Evolutionary conservation across 2,797 vertebrate genomes (phyloP), one percentile per base, ranked within the genome.

Genomic region (Heteromormyrus szaboi): DNA sequence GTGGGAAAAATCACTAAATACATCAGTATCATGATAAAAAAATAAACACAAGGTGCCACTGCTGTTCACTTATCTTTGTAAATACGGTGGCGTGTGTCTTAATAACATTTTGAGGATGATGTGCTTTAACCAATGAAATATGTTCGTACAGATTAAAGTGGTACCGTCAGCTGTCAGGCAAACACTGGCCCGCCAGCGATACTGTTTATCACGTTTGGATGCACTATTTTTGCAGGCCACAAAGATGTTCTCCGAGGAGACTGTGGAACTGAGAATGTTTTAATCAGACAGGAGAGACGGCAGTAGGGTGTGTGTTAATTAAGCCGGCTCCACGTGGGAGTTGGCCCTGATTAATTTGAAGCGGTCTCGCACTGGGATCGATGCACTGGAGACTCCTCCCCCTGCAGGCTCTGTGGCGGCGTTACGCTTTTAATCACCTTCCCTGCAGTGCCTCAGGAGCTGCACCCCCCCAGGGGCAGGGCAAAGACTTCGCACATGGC

Each of bases 391-490:
- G 93, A 93, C 91, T 12, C 89, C 90, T 92, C 91, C 91, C 91
- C 88, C 89, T 19, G 87, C 81, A 72, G 89, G 90, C 95, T 93
- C 94, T 14, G 84, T 86, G 91, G 89, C 91, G 93, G 94, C 93
- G 94, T 91, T 92, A 91, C 92, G 92, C 90, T 96, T 96, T 96
- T 95, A 95, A 96, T 97, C 94, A 95, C 92, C 91, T 92, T 92
- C 92, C 95, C 94, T 92, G 88, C 89, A 90, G 93, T 91, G 87
- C 94, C 93, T 91, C 92, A 89, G 93, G 92, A 90, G 93, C 91
- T 91, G 90, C 91, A 87, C 88, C 89, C 4, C n/a, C 89, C 14
- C 76, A 81, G 8, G 37, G 19, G 6, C 76, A 81, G 37, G 7
- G 76, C 37, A 44, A 81, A 81, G 37, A 81, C 79, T 83, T 17